Evolutionary conservation across 2,888 invertebrate genomes (phyloP), one percentile per base, ranked within the genome.

Genomic region (Coecobrya sp.): DNA sequence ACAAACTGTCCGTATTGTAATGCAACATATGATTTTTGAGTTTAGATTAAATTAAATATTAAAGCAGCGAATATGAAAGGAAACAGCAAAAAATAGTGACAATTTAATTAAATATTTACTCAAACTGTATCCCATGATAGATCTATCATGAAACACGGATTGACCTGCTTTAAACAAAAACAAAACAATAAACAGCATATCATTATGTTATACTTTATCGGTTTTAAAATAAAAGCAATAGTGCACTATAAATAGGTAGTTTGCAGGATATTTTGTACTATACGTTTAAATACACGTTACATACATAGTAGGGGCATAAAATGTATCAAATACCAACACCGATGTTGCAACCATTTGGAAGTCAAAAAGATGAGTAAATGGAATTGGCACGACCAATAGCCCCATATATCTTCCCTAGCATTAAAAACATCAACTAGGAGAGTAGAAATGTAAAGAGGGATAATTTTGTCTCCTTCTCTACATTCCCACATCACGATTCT

Each of bases 301-400:
- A 70, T 70, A 70, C 1, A 27, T 65, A 65, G 10, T 65, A 65
- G 11, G 25, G 3, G 2, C 19, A 65, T 25, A 65, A 65, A 22
- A 65, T 65, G 27, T 16, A 73, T 36, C 45, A 76, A 76, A 76
- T 49, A 49, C 45, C 76, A 76, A 76, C 76, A 76, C 25, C 49
- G 22, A 49, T 49, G 76, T 45, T 25, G 45, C 25, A 49, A 10
- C 25, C 45, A 76, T 49, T 76, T 76, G 30, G 55, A 82, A 87
- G 73, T 76, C 76, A 65, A 79, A 87, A 89, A 82, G 79, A 82
- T 89, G 89, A 89, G 68, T 82, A 70, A 89, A 82, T 55, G 89
- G 82, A 89, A 82, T 89, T 89, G 89, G 89, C 89, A 89, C 89
- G 70, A 89, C 82, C 82, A 70, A 81, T 70, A 81, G 68, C 45